Evolutionary conservation across 2,797 vertebrate genomes (phyloP), one percentile per base, ranked within the genome.

Genomic region (Sebastes cheni): DNA sequence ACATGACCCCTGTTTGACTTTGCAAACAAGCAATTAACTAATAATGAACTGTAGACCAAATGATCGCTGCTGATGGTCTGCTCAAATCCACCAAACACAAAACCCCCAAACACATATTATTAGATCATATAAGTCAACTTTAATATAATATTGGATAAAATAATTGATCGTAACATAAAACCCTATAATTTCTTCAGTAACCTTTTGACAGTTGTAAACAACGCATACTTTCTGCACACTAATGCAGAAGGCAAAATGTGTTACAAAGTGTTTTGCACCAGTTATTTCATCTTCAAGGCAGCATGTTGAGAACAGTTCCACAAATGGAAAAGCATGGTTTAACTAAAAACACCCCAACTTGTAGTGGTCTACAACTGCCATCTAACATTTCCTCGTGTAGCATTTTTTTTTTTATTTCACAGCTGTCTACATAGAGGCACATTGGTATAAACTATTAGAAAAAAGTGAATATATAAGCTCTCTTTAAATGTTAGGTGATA

Each of bases 111-210:
- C 9, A 42, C 22, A 54, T 5, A 3, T 11, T 14, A 32, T 67
- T 34, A 12, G 39, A 75, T 68, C n/a, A 75, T 20, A 60, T 23
- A 62, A 59, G 4, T 81, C 29, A 74, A 12, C 50, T 93, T 93
- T 90, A 92, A 82, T 92, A 69, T 75, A 64, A 72, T 78, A 79
- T 72, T 78, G 10, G 8, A 80, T 78, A 76, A 13, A 78, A 78
- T 69, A 30, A 76, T 36, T 79, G 18, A 81, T 88, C 27, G 75
- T 58, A 75, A 82, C 23, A 73, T 64, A 61, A 74, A 60, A 12
- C 11, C 20, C 13, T 74, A 66, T 13, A 3, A 81, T 74, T 81
- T 84, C 64, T 79, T 88, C 23, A 82, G n/a, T 68, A 42, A 76
- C 7, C 2, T 54, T 72, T 81, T 8, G 67, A 67, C 22, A 72